phyloP scores from a whole-genome alignment of 2,797 vertebrate genomes.

The Nyctibius grandis region DNA sequence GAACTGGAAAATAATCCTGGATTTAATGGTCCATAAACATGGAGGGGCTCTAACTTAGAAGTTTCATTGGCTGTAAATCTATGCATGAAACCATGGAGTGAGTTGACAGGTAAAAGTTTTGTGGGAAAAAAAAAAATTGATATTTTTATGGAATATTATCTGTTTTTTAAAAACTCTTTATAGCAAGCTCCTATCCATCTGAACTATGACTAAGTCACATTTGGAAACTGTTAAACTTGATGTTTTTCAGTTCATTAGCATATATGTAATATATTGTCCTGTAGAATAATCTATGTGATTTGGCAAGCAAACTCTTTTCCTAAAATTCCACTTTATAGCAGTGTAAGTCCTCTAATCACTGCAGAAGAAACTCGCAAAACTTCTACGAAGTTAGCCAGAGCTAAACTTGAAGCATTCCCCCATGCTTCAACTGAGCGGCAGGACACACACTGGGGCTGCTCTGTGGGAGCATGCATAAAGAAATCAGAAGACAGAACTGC shows the following conservation, averaged over 20 bases:
- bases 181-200: not conserved
- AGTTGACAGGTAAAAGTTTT: not conserved
- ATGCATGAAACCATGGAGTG: not conserved
- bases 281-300: not conserved
- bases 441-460: not conserved
- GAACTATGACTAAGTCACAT: not conserved
- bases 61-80: not conserved
- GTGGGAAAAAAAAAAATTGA: accelerated
- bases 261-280: not conserved
- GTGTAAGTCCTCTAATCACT: not conserved
- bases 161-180: not conserved
- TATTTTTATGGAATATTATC: not conserved
- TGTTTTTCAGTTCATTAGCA: not conserved
- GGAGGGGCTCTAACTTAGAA: not conserved
- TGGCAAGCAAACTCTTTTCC: not conserved
- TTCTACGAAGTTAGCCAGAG: not conserved
- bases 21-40: not conserved
- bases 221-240: not conserved
- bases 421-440: not conserved
- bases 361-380: not conserved
- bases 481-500: accelerated
- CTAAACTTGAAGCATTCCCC: not conserved
- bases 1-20: not conserved
- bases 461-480: not conserved
- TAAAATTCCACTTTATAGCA: not conserved